Conservation (phyloP, 1,140 invertebrate genomes). For the Drosophila hydei region DNA sequence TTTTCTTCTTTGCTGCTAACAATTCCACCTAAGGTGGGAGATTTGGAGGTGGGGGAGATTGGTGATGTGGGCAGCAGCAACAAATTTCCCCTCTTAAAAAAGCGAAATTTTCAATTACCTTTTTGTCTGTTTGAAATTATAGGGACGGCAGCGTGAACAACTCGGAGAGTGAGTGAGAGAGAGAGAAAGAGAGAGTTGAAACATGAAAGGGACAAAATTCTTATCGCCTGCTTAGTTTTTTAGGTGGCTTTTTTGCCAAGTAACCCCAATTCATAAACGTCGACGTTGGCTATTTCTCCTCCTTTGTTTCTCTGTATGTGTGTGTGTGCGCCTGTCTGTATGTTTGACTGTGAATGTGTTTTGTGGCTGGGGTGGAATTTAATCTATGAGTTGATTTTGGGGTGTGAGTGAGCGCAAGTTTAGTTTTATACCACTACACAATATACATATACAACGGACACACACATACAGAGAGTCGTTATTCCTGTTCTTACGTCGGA, state of each 20-base stretch:
- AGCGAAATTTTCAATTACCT: slow-evolving; percentile 4
- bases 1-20: slow-evolving; percentile 2
- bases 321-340: slow-evolving; percentile 4
- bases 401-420: slow-evolving; percentile 38
- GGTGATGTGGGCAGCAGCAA: too few relatives aligned
- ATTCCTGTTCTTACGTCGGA: slow-evolving; percentile 46
- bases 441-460: slow-evolving; percentile 11
- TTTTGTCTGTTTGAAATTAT: background rate
- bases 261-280: slow-evolving; percentile 59
- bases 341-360: slow-evolving; percentile 24
- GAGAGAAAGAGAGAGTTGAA: background rate
- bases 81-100: slow-evolving; percentile 5
- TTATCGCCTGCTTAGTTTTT: slow-evolving; percentile 52
- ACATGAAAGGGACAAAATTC: slow-evolving; percentile 25
- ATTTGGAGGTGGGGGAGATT: too few relatives aligned
- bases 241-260: slow-evolving; percentile 46
- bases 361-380: slow-evolving; percentile 44
- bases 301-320: slow-evolving; percentile 8
- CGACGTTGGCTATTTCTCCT: slow-evolving; percentile 50
- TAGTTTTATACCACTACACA: slow-evolving; percentile 45
- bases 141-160: background rate
- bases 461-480: slow-evolving; percentile 17
- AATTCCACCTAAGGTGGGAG: background rate
- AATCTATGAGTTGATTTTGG: slow-evolving; percentile 30
- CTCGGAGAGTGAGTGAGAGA: background rate